Base-by-base conservation (phyloP, 2,797 vertebrate species). In the Ptychobarbus kaznakovi region DNA sequence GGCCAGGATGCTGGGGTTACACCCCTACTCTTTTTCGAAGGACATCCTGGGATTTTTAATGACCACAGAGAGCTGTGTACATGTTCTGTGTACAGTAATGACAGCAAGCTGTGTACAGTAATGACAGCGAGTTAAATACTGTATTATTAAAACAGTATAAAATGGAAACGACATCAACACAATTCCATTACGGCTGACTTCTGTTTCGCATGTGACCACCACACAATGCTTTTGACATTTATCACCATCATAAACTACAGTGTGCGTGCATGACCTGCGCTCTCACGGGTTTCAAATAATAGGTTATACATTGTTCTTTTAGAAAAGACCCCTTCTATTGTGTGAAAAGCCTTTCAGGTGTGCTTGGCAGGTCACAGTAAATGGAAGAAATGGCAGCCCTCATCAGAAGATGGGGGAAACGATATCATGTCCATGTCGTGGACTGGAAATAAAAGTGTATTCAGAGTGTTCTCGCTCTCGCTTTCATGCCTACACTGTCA, bases 261-360 rank as follows among this genome's bases (percentile, higher is more conserved):
- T 93, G 92, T 91, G 93, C 92, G 92, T 91, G 89, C 89, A 80
- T 93, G 90, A 72, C 91, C 87, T 87, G 88, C 79, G 89, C 91
- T 90, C 82, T 81, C 81, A 90, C 80, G 88, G 92, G 92, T 93
- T 93, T 94, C 91, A 93, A 93, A 92, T 92, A 91, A 86, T 22
- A 74, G 13, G 73, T 70, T 73, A 89, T 85, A 91, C 88, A 91
- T 92, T 90, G 93, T 92, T 86, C 83, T 90, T 83, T 89, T 90
- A 92, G 91, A 93, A 93, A 92, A 94, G 90, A 91, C 93, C 92
- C 66, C 68, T 80, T 91, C 91, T 90, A 91, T 92, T 91, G 91
- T 92, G 93, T 93, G 92, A 92, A 93, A 93, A 93, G 90, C 90
- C 91, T 91, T 88, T 89, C 92, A 94, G 94, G 93, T 94, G 83